Evolutionary conservation across 2,113 vertebrate genomes (phyloP).

Genomic region (Empidonax traillii): DNA sequence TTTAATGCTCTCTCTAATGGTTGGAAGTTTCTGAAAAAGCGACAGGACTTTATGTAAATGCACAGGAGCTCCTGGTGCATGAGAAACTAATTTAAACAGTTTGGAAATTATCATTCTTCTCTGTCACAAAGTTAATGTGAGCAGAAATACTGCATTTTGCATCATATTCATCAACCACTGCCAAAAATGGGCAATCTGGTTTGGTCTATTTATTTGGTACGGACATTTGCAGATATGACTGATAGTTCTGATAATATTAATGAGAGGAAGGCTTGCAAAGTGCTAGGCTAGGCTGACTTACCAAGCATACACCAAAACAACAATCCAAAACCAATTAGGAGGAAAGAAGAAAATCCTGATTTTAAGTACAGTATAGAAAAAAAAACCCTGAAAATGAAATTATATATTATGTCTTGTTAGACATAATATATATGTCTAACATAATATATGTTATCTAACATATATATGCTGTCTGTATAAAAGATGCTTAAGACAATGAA

Average conservation of each 20-base stretch:
- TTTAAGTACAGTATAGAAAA: not conserved
- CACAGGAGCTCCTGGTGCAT: not conserved
- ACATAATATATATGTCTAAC: too few relatives aligned
- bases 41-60: not conserved
- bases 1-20: not conserved
- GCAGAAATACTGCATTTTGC: not conserved
- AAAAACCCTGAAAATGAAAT: not conserved
- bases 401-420: not conserved
- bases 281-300: not conserved
- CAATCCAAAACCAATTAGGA: not conserved
- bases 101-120: not conserved
- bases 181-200: not conserved
- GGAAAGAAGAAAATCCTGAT: not conserved
- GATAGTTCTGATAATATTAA: not conserved
- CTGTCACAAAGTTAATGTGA: not conserved
- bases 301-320: not conserved
- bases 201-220: not conserved
- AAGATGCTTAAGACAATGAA: not conserved
- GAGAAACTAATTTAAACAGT: not conserved
- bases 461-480: not conserved
- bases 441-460: too few relatives aligned
- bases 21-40: not conserved
- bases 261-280: not conserved
- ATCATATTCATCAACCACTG: not conserved
- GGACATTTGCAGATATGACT: not conserved